Conservation (phyloP, 37 sponge, comb jelly and placozoan species). For the Ephydatia muelleri region DNA sequence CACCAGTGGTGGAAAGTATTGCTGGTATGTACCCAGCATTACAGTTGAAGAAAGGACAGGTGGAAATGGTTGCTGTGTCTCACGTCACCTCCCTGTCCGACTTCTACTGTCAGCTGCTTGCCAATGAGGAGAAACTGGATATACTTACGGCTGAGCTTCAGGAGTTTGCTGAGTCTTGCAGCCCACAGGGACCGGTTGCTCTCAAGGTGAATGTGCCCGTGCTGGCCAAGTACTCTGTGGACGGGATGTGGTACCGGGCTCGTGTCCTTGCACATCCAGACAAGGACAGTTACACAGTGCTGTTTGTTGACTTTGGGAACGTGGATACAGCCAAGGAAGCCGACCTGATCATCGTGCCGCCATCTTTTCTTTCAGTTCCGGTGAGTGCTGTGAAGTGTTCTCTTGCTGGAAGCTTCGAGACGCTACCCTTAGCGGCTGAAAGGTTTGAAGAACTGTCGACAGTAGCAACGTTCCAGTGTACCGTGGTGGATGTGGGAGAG, state of each 20-base stretch:
- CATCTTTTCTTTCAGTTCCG: constrained; percentile 34
- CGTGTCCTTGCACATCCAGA: constrained; percentile 30
- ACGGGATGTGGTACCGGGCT: constrained; percentile 76
- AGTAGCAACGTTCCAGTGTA: constrained; percentile 15
- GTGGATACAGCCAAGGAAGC: constrained; percentile 22
- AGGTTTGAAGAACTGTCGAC: not conserved
- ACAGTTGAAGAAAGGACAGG: not conserved
- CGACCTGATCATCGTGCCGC: constrained; percentile 19
- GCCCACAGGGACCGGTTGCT: not conserved
- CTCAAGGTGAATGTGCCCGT: constrained; percentile 30
- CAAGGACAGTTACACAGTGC: constrained; percentile 1
- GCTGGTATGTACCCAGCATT: not conserved
- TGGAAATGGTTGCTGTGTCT: constrained; percentile 27
- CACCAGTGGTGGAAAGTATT: too few species aligned
- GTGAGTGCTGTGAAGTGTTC: constrained; percentile 75
- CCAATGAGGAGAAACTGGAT: not conserved
- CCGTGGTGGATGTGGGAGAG: constrained; percentile 8
- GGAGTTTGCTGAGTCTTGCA: constrained; percentile 15
- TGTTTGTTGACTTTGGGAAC: constrained; percentile 83
- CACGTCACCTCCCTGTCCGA: constrained; percentile 23
- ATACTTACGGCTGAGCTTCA: constrained; percentile 32
- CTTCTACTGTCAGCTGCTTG: constrained; percentile 52
- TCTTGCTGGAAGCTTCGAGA: not conserved
- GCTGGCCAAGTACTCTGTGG: constrained; percentile 50
- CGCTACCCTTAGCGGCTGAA: not conserved